Percentiles rank a stretch among this genome's conserved stretches.
Evolutionary conservation across 1,140 invertebrate genomes (phyloP).

Genomic region (Drosophila simulans): DNA sequence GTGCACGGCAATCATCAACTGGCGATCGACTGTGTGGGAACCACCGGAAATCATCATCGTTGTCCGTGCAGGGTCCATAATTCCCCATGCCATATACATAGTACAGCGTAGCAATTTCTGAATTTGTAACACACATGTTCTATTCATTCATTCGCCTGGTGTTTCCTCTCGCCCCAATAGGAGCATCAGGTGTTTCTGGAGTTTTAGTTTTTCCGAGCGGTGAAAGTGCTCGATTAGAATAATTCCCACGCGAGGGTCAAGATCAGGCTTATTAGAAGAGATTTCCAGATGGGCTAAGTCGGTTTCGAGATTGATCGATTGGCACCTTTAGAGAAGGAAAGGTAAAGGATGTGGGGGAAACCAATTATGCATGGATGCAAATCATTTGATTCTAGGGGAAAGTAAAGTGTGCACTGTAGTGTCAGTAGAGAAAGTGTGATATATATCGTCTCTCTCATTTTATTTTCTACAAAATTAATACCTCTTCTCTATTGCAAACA

Average conservation of each 20-base stretch:
- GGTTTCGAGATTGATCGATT: constrained; percentile 20
- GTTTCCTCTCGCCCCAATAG: constrained; percentile 50
- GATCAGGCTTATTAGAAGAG: background rate
- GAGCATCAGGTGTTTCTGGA: constrained; percentile 35
- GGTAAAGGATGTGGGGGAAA: background rate
- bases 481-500: background rate
- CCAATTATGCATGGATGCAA: background rate
- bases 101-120: constrained; percentile 33
- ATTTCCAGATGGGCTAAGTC: constrained; percentile 15
- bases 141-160: constrained; percentile 24
- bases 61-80: background rate
- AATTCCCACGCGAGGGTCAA: constrained; percentile 40
- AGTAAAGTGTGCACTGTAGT: background rate
- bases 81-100: background rate
- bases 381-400: background rate
- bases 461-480: background rate
- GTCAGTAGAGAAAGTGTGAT: background rate
- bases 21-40: constrained; percentile 39
- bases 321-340: background rate
- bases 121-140: constrained; percentile 79
- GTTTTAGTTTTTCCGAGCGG: background rate
- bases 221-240: constrained; percentile 42
- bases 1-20: constrained; percentile 10
- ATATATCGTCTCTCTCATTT: background rate
- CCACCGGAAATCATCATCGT: constrained; percentile 47